Evolutionary conservation across 2,797 vertebrate species (phyloP).

Genomic region (Tapera naevia): DNA sequence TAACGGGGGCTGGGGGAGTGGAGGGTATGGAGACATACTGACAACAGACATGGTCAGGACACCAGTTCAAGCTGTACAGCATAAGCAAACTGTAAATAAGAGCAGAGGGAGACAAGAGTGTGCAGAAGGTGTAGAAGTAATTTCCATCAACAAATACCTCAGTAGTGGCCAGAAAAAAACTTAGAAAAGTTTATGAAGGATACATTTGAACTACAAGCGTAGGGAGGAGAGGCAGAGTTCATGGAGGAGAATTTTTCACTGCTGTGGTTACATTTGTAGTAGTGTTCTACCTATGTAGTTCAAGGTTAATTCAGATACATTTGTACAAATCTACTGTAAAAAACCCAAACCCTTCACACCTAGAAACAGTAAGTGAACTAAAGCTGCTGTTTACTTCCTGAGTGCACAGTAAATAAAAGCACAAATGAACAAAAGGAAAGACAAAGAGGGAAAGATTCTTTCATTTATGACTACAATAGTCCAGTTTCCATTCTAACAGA

Average conservation of each 20-base stretch:
- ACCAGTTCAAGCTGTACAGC: neutral
- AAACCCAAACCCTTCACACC: neutral
- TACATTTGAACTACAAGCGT: neutral
- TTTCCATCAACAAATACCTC: neutral
- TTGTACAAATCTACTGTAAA: neutral
- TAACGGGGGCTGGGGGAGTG: neutral
- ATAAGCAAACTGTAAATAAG: neutral
- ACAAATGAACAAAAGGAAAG: neutral
- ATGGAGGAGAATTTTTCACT: neutral
- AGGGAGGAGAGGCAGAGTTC: neutral
- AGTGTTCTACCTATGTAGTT: neutral
- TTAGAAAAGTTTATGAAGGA: neutral
- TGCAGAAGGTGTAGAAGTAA: neutral
- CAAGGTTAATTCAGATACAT: neutral
- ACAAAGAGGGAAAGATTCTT: neutral
- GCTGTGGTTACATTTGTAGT: neutral
- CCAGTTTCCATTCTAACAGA: neutral
- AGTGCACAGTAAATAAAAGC: neutral
- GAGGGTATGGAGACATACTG: neutral
- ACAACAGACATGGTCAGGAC: accelerated
- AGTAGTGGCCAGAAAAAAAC: neutral
- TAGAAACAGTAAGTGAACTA: neutral
- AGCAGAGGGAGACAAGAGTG: neutral
- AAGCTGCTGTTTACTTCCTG: neutral
- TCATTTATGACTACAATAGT: neutral